These are phyloP conservation scores for Camponotus pennsylvanicus DNA, from an alignment of 1,140 invertebrate species.

Conservation along the genomic window DNA sequence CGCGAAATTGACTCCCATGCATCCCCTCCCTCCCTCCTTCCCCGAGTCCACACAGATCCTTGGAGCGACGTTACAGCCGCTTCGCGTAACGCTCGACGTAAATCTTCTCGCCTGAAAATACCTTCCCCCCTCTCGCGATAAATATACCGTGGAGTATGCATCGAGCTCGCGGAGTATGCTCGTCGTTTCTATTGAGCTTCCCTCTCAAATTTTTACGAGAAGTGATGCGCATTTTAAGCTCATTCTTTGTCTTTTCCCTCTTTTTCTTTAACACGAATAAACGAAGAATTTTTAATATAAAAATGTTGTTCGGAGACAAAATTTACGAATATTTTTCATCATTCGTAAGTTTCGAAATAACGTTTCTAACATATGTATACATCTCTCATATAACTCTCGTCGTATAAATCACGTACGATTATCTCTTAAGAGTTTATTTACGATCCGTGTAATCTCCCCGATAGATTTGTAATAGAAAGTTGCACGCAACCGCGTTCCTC, in stretches of 20 bases:
- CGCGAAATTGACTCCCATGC: slow-evolving; percentile 43
- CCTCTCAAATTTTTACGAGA: not conserved
- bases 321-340: not conserved
- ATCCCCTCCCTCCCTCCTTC: too few relatives aligned
- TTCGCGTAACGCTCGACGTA: slow-evolving; percentile 41
- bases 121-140: not conserved
- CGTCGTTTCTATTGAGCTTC: slow-evolving; percentile 33
- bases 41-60: not conserved
- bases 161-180: slow-evolving; percentile 7
- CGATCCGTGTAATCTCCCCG: not conserved
- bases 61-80: slow-evolving; percentile 1
- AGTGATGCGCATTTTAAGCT: not conserved
- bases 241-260: too few relatives aligned
- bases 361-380: not conserved
- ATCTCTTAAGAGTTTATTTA: not conserved
- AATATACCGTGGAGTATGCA: slow-evolving; percentile 35
- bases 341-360: not conserved
- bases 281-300: not conserved
- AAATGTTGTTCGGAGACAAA: not conserved
- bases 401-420: not conserved
- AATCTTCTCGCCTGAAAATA: slow-evolving; percentile 26
- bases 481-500: not conserved
- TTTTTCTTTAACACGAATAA: too few relatives aligned
- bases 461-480: slow-evolving; percentile 23
- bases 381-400: not conserved